Evolutionary conservation across 2,113 vertebrate genomes (phyloP).

Genomic region (Aplodontia rufa): DNA sequence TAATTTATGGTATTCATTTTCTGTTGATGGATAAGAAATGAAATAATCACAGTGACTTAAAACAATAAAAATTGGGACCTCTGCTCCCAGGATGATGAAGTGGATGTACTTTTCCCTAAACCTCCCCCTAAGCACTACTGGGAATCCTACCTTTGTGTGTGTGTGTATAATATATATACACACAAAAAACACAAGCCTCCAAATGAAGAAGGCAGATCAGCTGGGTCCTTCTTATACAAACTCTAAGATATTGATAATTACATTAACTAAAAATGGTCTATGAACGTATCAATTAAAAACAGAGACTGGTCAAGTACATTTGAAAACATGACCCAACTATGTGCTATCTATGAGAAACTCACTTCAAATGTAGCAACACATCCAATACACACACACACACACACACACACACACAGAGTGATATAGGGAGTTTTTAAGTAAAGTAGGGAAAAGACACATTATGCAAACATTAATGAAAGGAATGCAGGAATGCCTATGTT

Average conservation of each 20-base stretch:
- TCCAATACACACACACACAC: too few species aligned
- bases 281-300: neutral
- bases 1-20: neutral
- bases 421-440: too few species aligned
- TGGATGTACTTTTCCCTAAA: accelerated
- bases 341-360: neutral
- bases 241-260: neutral
- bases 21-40: neutral
- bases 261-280: neutral
- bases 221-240: too few species aligned
- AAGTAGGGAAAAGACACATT: too few species aligned
- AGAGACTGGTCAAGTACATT: neutral
- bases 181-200: neutral
- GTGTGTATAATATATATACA: accelerated
- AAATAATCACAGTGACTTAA: neutral
- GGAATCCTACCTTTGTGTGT: too few species aligned
- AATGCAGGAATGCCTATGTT: too few species aligned
- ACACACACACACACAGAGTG: too few species aligned
- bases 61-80: neutral
- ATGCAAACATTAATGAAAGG: too few species aligned
- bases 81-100: neutral
- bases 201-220: neutral
- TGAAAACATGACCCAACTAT: neutral
- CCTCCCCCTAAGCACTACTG: too few species aligned
- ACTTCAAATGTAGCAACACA: too few species aligned